Conservation (phyloP, 2,888 invertebrate species). For the Xestia rhomboidea region DNA sequence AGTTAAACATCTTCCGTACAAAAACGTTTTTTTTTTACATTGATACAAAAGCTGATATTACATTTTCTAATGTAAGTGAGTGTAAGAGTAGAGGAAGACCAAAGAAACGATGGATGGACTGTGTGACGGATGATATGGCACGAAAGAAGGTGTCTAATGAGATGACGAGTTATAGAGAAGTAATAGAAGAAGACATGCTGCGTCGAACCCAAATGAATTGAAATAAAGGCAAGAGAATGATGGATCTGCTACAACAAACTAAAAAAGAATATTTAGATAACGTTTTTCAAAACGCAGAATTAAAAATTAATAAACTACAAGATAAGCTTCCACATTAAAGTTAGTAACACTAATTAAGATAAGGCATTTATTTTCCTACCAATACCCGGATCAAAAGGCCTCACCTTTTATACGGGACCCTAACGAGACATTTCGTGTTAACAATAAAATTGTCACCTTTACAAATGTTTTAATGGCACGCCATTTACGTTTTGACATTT, state of each 20-base stretch:
- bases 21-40: no score
- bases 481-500: conserved; percentile 83
- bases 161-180: no score
- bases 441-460: conserved; percentile 76
- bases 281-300: not conserved
- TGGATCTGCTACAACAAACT: not conserved
- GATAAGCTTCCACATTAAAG: conserved; percentile 45
- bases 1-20: no score
- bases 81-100: no score
- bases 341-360: conserved; percentile 59
- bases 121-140: no score
- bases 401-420: conserved; percentile 58
- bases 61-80: no score
- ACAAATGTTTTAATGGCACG: conserved; percentile 75
- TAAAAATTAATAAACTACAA: conserved; percentile 32
- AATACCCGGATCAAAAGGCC: conserved; percentile 47
- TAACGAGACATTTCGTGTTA: conserved; percentile 69
- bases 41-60: no score
- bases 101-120: no score
- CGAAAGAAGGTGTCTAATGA: no score
- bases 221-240: no score
- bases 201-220: no score
- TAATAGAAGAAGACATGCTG: no score
- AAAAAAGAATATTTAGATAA: not conserved
- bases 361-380: conserved; percentile 47